Conservation (phyloP, 2,888 invertebrate genomes). For the Hyalella azteca region DNA sequence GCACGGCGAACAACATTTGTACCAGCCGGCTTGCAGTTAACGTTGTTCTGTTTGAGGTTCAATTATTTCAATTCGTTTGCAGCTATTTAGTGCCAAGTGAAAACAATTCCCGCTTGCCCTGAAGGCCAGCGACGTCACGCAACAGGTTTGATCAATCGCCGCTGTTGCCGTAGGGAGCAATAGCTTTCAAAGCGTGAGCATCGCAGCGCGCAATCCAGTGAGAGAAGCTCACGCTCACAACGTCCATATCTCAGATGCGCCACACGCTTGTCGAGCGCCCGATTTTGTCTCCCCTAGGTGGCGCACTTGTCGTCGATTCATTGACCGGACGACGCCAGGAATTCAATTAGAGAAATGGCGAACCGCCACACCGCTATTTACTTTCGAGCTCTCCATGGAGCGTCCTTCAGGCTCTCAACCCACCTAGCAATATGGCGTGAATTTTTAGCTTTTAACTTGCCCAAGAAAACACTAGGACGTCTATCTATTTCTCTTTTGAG, state of each 20-base stretch:
- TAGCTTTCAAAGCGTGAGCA: not conserved
- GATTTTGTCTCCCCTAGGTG: slow-evolving; percentile 7
- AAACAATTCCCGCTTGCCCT: too few relatives aligned
- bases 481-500: not conserved
- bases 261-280: not conserved
- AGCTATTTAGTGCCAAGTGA: too few relatives aligned
- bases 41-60: too few relatives aligned
- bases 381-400: not conserved
- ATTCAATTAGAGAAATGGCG: slow-evolving; percentile 32
- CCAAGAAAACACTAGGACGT: not conserved
- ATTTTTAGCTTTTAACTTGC: not conserved
- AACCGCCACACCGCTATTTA: not conserved
- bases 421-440: slow-evolving; percentile 15
- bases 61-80: too few relatives aligned
- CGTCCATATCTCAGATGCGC: slow-evolving; percentile 1
- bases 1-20: too few relatives aligned
- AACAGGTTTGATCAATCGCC: not conserved
- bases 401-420: not conserved
- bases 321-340: slow-evolving; percentile 16
- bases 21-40: too few relatives aligned
- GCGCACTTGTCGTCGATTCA: slow-evolving; percentile 19
- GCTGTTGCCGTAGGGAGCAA: not conserved
- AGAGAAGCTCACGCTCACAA: not conserved
- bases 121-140: too few relatives aligned
- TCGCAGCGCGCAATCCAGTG: not conserved